Conservation (phyloP, 2,113 vertebrate species). For the Heterocephalus glaber region DNA sequence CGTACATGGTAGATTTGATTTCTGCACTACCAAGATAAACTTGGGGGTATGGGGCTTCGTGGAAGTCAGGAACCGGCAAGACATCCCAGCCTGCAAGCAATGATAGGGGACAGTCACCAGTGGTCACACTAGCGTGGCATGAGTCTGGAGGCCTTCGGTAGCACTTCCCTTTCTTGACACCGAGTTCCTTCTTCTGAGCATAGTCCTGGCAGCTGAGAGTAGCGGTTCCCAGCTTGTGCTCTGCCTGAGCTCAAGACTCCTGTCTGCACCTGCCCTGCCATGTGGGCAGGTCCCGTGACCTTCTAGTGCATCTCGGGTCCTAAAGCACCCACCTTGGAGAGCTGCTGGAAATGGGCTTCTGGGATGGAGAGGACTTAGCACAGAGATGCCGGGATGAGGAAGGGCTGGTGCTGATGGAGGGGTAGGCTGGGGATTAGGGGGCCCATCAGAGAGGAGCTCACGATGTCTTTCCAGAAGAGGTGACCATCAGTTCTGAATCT, state of each 20-base stretch:
- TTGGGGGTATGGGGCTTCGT: background rate
- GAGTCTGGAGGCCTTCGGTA: background rate
- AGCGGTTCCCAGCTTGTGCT: background rate
- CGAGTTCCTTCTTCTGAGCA: background rate
- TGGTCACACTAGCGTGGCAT: accelerated
- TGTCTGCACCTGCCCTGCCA: accelerated
- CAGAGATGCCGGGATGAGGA: background rate
- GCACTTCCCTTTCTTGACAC: background rate
- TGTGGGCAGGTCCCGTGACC: background rate
- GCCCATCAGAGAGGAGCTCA: background rate
- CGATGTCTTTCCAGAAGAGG: background rate
- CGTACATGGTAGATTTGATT: background rate
- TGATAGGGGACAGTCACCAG: background rate
- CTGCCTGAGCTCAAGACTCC: background rate
- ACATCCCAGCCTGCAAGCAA: background rate
- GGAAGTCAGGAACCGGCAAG: background rate
- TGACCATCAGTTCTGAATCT: background rate
- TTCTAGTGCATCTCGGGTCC: no score
- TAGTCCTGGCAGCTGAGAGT: background rate
- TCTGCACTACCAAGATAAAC: background rate
- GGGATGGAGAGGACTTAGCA: background rate
- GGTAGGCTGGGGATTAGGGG: background rate
- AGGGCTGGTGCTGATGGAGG: background rate
- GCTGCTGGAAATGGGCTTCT: background rate
- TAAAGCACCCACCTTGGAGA: no score